Base-by-base conservation (phyloP, 2,888 invertebrate species). In the Azorinus chamasolen region DNA sequence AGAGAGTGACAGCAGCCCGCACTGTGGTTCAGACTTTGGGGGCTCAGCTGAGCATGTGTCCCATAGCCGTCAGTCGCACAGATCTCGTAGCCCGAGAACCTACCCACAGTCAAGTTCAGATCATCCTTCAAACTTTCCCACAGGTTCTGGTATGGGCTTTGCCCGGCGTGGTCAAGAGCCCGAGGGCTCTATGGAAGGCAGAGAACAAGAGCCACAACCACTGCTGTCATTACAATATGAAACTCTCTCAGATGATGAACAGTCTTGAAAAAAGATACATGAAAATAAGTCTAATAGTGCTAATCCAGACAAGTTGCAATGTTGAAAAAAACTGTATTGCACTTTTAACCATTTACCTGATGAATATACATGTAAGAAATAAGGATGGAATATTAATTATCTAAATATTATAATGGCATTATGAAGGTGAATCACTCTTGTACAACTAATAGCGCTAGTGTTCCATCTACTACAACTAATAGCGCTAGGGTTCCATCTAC, bases 181-280 rank as follows among this genome's bases (percentile, higher is more conserved):
- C 1, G 75, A 72, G n/a, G 58, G 50, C 8, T 57, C 64, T 12
- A 37, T 18, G 6, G 77, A 73, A 37, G 59, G 51, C 4, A 54
- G 61, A 10, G 27, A n/a, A 5, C 74, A 73, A 39, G 97, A 97
- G 93, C 97, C 97, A n/a, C 96, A 97, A 91, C 97, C 97, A 61
- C 95, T 97, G 78, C 95, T 97, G 93, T 97, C 96, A 41, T 96
- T 97, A 87, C 97, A 98, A 94, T 98, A 98, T 94, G 98, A 98
- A 94, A 97, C 97, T 77, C 95, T 98, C 41, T 97, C 97, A 78
- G 98, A 98, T 94, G 98, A 98, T 94, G 98, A 98, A 57, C 71
- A 79, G 41, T 66, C 71, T 18, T 73, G 48, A 59, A 27, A 16
- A 14, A 24, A 20, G 24, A 51, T 14, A 24, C 18, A 20, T 12